Conservation (phyloP, 2,113 vertebrate genomes). For the Hucho hucho region DNA sequence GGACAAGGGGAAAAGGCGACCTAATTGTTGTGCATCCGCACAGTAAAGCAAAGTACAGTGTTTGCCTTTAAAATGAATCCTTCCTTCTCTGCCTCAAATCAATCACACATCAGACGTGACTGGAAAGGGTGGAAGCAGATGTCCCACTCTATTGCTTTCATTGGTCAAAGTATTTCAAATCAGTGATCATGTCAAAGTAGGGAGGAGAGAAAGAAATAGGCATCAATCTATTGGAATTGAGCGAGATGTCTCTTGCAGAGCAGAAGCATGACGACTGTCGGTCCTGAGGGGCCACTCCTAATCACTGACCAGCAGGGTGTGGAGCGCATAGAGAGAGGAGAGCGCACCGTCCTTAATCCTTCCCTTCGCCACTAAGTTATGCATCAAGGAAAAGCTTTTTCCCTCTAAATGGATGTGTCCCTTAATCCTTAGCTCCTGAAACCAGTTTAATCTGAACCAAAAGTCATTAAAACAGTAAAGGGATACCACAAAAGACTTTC, state of each 20-base stretch:
- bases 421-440: conserved; percentile 72
- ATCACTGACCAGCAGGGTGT: conserved; percentile 58
- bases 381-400: conserved; percentile 56
- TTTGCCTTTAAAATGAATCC: no score
- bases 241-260: conserved; percentile 3
- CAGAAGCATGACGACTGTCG: conserved; percentile 7
- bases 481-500: conserved; percentile 77
- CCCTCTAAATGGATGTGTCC: conserved; percentile 67
- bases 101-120: no score
- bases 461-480: conserved; percentile 77
- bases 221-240: neutral
- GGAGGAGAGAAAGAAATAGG: neutral
- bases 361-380: conserved; percentile 61
- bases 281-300: conserved; percentile 41
- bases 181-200: neutral
- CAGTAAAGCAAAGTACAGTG: no score
- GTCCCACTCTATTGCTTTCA: neutral
- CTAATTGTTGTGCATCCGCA: neutral
- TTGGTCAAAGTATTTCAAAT: neutral
- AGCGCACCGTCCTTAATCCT: conserved; percentile 51
- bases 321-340: conserved; percentile 31
- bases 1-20: no score
- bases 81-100: no score
- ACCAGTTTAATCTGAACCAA: conserved; percentile 76
- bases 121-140: neutral